Evolutionary conservation across 2,888 invertebrate species (phyloP).

Genomic region (Drosophila kambysellisi): DNA sequence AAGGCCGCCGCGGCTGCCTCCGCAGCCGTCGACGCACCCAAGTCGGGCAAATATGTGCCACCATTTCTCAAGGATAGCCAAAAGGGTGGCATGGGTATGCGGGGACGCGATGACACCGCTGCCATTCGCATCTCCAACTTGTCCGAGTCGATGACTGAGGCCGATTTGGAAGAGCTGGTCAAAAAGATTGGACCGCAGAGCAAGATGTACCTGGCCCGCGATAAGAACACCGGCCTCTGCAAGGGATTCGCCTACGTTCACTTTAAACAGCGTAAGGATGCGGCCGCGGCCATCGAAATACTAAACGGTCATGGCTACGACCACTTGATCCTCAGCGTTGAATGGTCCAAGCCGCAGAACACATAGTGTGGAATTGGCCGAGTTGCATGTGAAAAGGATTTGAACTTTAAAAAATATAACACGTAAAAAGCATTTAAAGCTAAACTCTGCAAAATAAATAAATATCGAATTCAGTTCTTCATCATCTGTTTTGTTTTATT

Average conservation of each 20-base stretch:
- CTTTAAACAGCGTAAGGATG: slow-evolving; percentile 95
- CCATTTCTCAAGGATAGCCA: slow-evolving; percentile 95
- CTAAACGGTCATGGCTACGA: slow-evolving; percentile 99
- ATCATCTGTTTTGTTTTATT: slow-evolving; percentile 1
- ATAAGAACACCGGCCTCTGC: slow-evolving; percentile 93
- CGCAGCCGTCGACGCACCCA: slow-evolving; percentile 81
- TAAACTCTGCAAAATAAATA: neutral
- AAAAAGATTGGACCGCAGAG: slow-evolving; percentile 96
- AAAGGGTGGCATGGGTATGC: slow-evolving; percentile 89
- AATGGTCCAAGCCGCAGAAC: slow-evolving; percentile 96
- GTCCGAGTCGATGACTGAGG: slow-evolving; percentile 97
- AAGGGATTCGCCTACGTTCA: slow-evolving; percentile 99
- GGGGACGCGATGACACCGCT: slow-evolving; percentile 91
- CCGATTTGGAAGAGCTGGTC: slow-evolving; percentile 97
- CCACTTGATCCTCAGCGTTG: slow-evolving; percentile 98
- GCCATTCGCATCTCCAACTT: slow-evolving; percentile 99
- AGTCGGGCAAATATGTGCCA: slow-evolving; percentile 91
- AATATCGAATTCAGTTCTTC: neutral
- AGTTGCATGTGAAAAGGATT: neutral
- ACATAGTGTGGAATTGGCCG: neutral
- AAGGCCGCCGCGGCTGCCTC: slow-evolving; percentile 85
- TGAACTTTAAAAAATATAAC: neutral
- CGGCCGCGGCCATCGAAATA: slow-evolving; percentile 94
- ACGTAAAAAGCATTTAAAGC: neutral
- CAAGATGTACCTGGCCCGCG: slow-evolving; percentile 98